These are phyloP conservation scores for Pristis pectinata DNA, from an alignment of 2,797 vertebrate species.

Conservation along the genomic window DNA sequence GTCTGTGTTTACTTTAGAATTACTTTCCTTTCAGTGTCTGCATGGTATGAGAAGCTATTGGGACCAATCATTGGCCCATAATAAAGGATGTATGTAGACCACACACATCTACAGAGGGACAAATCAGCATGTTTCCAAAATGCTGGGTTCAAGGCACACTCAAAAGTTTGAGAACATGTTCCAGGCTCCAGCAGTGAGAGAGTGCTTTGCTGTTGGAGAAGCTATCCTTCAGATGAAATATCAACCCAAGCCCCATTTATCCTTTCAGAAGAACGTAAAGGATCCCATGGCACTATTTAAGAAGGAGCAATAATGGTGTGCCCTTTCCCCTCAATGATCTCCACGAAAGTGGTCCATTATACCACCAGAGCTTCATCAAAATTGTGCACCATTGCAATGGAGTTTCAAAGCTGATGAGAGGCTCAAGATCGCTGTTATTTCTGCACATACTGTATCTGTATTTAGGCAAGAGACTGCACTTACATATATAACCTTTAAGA, in stretches of 20 bases:
- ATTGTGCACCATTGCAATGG: not conserved
- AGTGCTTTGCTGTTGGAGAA: not conserved
- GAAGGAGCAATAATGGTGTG: too few species aligned
- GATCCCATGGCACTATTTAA: too few species aligned
- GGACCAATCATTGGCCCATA: not conserved
- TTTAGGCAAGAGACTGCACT: not conserved
- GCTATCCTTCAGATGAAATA: not conserved
- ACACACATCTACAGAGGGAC: not conserved
- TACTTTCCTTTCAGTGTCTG: not conserved
- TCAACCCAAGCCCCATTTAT: too few species aligned
- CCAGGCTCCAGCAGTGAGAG: not conserved
- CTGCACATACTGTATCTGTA: not conserved
- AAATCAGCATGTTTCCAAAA: not conserved
- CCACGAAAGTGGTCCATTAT: too few species aligned
- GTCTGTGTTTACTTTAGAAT: not conserved
- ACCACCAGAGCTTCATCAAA: not conserved
- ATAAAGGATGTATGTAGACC: not conserved
- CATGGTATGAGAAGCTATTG: not conserved
- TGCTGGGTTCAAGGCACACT: not conserved
- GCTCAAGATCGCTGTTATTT: not conserved
- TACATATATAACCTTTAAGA: not conserved
- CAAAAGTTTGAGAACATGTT: not conserved
- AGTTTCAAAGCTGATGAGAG: not conserved
- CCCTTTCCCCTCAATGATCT: too few species aligned
- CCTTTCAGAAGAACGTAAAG: too few species aligned